Evolutionary conservation across 1,140 invertebrate genomes (phyloP), one percentile per base, ranked within the genome.

Genomic region (Caerostris darwini): DNA sequence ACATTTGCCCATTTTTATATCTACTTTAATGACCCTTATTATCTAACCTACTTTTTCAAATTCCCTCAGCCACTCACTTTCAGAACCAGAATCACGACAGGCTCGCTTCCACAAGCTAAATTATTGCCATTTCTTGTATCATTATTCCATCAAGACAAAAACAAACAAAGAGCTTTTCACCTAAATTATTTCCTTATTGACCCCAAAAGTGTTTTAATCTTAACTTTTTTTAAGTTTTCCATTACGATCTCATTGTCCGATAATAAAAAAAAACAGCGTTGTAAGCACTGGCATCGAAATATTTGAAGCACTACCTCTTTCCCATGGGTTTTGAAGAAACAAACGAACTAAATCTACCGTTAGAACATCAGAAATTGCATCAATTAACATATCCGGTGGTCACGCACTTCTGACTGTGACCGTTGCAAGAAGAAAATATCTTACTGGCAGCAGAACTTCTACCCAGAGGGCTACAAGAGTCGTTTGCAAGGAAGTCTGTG

Each of bases 331-430:
- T 83, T 7, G 14, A 12, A 83, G 19, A 7, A 17, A 12, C 58
- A 19, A 87, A 50, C 57, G 85, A 64, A 50, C 58, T 86, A 17
- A 19, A 50, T 34, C 19, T 59, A 12, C 53, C 19, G 19, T 59
- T 54, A 64, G n/a, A 54, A 17, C 10, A 34, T 67, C 5, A 19
- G 17, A n/a, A 54, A 83, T 19, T 83, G n/a, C 67, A 17, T 57
- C 69, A 92, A 92, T 92, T 92, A 92, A 83, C 34, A 77, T 77
- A 92, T 92, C 90, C 90, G 90, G 90, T 7, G 69, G 90, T 92
- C 77, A 92, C 77, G 90, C n/a, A 56, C 58, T 83, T 64, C 6
- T 92, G 90, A 71, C 14, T 82, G 14, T 58, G 90, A 92, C 90
- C 90, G 90, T 92, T 92, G n/a, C 57, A 53, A 59, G 34, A n/a